Base-by-base conservation (phyloP, 2,888 invertebrate genomes). In the Euplexia lucipara region DNA sequence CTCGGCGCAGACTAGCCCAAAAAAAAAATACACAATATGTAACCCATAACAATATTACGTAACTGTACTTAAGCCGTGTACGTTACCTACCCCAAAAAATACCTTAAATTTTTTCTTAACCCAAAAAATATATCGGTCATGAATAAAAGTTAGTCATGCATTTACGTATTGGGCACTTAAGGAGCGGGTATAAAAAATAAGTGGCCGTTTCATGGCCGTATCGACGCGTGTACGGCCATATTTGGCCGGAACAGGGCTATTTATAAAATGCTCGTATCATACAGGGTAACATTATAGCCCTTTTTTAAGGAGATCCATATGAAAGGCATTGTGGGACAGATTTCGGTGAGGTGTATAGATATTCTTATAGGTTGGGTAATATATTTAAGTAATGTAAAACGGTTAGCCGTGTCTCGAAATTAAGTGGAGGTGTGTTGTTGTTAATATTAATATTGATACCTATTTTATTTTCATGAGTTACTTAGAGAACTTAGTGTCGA, bases 181-280 rank as follows among this genome's bases (percentile, higher is more conserved):
- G 70, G 76, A 80, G 72, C 51, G 70, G n/a, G 52, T 81, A 76
- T 83, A 83, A 83, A 83, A 83, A 82, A 73, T 83, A 83, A 83
- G 77, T 75, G 78, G 70, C 63, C 71, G 67, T 82, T 75, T 65
- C 65, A 72, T 49, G 77, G 60, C 52, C 78, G 63, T 81, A 81
- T 81, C 81, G 82, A 82, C 70, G 78, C 78, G 70, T 67, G 71
- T 77, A 80, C 62, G 64, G 56, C 75, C 67, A 61, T 77, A 72
- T 81, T 79, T 57, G 79, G 79, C 72, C 75, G 83, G 79, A 79
- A 81, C 70, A 63, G 44, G 79, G 65, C 79, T 69, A 83, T 82
- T 81, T 82, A 82, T 82, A 81, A 78, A 78, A 82, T 69, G 69
- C 51, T 70, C 69, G 59, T 70, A 81, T 81, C 68, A 72, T 72